A percentile compares a stretch with the other conserved stretches of the same genome.
These are phyloP conservation scores for Onthophagus sagittarius DNA, from an alignment of 2,888 invertebrate species.

Conservation along the genomic window DNA sequence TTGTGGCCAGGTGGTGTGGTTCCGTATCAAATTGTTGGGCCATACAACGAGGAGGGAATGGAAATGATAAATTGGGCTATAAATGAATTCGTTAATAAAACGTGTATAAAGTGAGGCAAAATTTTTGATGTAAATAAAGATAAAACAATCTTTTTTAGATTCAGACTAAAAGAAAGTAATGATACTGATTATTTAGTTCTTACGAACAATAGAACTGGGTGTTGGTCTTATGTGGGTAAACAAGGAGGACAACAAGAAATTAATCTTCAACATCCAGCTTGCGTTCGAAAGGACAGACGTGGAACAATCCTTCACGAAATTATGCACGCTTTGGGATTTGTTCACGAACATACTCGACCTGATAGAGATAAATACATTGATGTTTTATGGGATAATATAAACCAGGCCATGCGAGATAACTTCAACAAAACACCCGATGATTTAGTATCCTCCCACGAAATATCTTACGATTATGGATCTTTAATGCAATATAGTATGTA, in stretches of 20 bases:
- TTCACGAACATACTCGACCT: conserved; percentile 77
- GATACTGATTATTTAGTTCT: conserved; percentile 69
- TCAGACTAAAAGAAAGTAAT: conserved; percentile 56
- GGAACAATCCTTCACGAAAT: conserved; percentile 77
- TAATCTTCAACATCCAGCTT: conserved; percentile 72
- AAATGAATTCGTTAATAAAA: conserved; percentile 68
- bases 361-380: conserved; percentile 68
- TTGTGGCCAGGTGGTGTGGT: conserved; percentile 67
- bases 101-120: conserved; percentile 70
- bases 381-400: conserved; percentile 66
- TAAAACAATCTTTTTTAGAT: conserved; percentile 49
- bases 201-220: conserved; percentile 64
- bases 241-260: conserved; percentile 64
- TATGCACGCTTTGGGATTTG: conserved; percentile 74
- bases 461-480: conserved; percentile 74
- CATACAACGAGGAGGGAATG: conserved; percentile 49
- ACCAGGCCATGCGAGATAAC: conserved; percentile 56
- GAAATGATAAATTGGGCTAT: conserved; percentile 67
- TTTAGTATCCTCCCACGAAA: conserved; percentile 60
- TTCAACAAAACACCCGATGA: conserved; percentile 58
- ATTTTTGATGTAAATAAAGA: not conserved
- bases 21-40: conserved; percentile 64
- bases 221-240: conserved; percentile 78
- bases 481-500: conserved; percentile 80
- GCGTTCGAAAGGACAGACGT: conserved; percentile 58